Evolutionary conservation across 2,113 vertebrate species (phyloP).

Genomic region (Calonectris borealis): DNA sequence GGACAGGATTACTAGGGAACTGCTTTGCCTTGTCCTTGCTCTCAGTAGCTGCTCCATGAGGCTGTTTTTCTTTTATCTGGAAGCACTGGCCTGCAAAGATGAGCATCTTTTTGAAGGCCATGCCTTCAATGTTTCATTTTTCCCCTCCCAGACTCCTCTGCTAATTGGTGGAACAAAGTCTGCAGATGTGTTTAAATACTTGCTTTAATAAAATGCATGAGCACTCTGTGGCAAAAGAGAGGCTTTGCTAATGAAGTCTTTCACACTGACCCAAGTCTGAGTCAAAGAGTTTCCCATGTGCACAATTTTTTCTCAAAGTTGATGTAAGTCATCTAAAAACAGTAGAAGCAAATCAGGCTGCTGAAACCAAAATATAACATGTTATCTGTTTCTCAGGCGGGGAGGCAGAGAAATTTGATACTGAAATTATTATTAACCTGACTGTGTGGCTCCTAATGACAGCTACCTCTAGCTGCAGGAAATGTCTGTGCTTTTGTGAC

Average conservation of each 20-base stretch:
- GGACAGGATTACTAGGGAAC: neutral
- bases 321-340: neutral
- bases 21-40: neutral
- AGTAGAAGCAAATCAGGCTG: neutral
- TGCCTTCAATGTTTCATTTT: neutral
- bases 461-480: neutral
- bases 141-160: neutral
- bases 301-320: fast-evolving
- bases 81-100: neutral
- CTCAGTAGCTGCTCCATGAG: neutral
- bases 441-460: neutral
- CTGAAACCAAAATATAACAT: neutral
- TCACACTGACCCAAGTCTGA: neutral
- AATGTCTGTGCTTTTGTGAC: neutral
- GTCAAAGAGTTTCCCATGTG: neutral
- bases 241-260: neutral
- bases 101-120: neutral
- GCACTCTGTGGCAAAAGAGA: neutral
- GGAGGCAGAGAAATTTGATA: neutral
- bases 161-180: neutral
- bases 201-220: neutral
- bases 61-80: neutral
- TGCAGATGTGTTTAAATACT: neutral
- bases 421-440: neutral
- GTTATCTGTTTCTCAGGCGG: neutral